A percentile compares a stretch with the other conserved stretches of the same genome.
Conservation (phyloP, 1,140 invertebrate species). For the Euwallacea fornicatus region DNA sequence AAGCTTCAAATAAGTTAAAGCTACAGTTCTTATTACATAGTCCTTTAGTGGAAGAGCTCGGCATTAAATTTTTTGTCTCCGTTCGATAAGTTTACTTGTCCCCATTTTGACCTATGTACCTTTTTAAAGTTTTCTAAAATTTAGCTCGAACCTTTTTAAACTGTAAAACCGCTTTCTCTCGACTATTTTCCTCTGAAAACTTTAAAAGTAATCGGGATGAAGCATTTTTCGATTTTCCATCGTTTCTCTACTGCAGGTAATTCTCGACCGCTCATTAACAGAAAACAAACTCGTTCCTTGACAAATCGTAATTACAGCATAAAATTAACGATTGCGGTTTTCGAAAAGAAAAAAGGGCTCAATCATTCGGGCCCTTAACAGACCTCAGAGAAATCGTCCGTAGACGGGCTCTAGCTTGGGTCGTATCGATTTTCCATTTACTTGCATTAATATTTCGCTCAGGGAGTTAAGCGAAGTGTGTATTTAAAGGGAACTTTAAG, state of each 20-base stretch:
- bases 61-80: too few relatives aligned
- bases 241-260: too few relatives aligned
- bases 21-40: too few relatives aligned
- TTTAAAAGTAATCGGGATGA: not conserved
- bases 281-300: constrained; percentile 1
- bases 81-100: too few relatives aligned
- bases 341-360: constrained; percentile 22
- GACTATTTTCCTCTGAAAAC: too few relatives aligned
- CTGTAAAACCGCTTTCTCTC: too few relatives aligned
- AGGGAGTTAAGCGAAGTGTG: constrained; percentile 49
- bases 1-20: too few relatives aligned
- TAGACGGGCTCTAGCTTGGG: constrained; percentile 28
- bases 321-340: constrained; percentile 33
- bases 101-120: too few relatives aligned
- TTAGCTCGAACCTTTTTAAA: too few relatives aligned
- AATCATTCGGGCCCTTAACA: constrained; percentile 23
- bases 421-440: constrained; percentile 50
- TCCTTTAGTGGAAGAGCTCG: too few relatives aligned
- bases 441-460: constrained; percentile 50
- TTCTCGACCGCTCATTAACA: not conserved
- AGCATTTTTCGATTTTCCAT: not conserved
- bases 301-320: constrained; percentile 33
- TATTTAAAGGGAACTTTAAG: constrained; percentile 49
- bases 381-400: constrained; percentile 34
- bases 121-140: too few relatives aligned